These are phyloP conservation scores for Porites australiensis DNA, from an alignment of 64 coral and sea anemone genomes.

Conservation along the genomic window DNA sequence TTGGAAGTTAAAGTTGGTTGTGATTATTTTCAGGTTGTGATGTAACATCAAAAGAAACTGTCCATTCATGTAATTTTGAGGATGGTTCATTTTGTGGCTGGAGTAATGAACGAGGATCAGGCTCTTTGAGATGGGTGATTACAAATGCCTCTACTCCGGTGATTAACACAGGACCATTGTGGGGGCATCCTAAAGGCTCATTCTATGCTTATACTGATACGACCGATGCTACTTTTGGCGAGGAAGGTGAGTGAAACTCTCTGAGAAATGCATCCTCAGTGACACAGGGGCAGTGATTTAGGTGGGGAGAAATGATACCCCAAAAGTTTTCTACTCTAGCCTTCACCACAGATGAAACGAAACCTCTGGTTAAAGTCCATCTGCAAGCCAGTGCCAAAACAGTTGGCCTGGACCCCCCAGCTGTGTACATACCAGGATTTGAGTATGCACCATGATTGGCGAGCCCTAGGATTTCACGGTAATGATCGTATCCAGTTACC, in stretches of 20 bases:
- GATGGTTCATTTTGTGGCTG: constrained; percentile 76
- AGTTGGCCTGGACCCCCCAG: no score
- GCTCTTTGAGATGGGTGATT: constrained; percentile 52
- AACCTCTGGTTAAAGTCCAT: no score
- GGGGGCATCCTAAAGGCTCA: constrained; percentile 81
- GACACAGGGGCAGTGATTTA: no score
- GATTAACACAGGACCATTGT: constrained; percentile 77
- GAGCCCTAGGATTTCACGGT: no score
- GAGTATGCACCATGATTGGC: no score
- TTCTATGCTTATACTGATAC: constrained; percentile 80
- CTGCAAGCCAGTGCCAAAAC: no score
- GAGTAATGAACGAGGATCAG: background rate
- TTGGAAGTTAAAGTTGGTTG: no score
- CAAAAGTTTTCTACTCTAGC: no score
- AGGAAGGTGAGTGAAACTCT: constrained; percentile 53
- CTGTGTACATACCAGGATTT: no score
- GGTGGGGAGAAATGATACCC: no score
- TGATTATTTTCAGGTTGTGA: constrained; percentile 54
- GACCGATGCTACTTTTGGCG: background rate
- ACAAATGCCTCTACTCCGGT: constrained; percentile 62
- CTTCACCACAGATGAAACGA: no score
- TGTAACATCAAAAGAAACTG: constrained; percentile 46
- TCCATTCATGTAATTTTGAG: constrained; percentile 87
- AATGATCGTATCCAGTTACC: no score
- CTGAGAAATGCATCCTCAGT: background rate